Percentiles rank a stretch among this genome's conserved stretches.
Conservation (phyloP, 2,113 vertebrate genomes). For the Hemichromis elongatus region DNA sequence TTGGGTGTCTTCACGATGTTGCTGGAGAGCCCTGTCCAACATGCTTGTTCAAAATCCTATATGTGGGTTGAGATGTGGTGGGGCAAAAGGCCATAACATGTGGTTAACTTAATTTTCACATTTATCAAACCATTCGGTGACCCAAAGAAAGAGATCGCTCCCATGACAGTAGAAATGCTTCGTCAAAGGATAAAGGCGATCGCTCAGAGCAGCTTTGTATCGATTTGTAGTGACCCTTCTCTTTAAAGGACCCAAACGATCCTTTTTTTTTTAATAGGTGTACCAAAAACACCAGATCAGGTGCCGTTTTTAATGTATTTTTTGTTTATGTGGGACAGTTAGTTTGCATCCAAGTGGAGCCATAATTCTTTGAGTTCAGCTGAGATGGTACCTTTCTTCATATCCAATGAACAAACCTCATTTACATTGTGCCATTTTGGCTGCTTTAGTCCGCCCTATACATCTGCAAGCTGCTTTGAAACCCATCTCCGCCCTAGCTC, state of each 20-base stretch:
- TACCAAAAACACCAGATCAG: neutral
- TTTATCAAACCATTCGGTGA: neutral
- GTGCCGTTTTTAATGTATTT: neutral
- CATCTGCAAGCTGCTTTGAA: neutral
- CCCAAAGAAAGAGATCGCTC: neutral
- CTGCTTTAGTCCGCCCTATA: neutral
- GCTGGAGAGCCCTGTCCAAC: neutral
- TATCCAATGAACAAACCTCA: neutral
- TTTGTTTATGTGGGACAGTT: neutral
- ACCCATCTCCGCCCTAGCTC: neutral
- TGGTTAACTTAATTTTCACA: neutral
- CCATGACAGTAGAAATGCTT: neutral
- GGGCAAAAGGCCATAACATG: neutral
- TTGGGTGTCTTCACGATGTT: neutral
- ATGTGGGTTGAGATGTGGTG: neutral
- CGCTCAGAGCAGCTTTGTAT: neutral
- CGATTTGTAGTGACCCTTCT: neutral
- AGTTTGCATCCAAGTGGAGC: neutral
- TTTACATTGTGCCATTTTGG: neutral
- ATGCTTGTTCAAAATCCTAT: neutral
- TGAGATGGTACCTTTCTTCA: neutral
- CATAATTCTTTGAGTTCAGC: neutral
- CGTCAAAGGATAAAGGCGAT: neutral
- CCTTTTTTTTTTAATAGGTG: neutral
- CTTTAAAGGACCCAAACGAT: neutral